Percentiles rank a stretch among this genome's conserved stretches.
phyloP scores from a whole-genome alignment of 2,888 invertebrate species.

The Microplitis deprimator region DNA sequence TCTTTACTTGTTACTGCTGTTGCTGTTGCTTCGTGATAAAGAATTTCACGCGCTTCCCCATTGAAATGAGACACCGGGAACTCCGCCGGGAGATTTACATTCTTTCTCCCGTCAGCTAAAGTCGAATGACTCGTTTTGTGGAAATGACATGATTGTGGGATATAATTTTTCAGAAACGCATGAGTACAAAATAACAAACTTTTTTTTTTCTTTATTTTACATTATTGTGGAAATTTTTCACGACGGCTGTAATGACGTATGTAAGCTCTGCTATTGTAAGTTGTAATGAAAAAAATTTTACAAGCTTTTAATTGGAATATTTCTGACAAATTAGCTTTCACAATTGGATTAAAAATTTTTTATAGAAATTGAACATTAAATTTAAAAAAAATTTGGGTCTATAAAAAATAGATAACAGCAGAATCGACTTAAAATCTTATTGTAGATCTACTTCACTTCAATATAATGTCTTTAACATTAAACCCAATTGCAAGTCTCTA shows the following conservation, averaged over 20 bases:
- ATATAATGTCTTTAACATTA: not conserved
- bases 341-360: not conserved
- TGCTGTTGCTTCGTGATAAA: slow-evolving; percentile 41
- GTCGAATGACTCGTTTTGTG: slow-evolving; percentile 4
- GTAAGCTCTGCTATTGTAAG: not conserved
- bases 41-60: slow-evolving; percentile 36
- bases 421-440: not conserved
- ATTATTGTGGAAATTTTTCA: not conserved
- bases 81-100: slow-evolving; percentile 18
- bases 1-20: slow-evolving; percentile 32
- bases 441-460: not conserved
- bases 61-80: slow-evolving; percentile 10
- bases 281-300: not conserved
- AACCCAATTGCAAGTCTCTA: not conserved
- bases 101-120: slow-evolving; percentile 16
- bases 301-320: not conserved
- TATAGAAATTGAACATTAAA: not conserved
- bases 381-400: too few species aligned
- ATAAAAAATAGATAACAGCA: too few species aligned
- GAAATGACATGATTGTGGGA: slow-evolving; percentile 13
- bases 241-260: not conserved
- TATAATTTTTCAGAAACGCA: not conserved
- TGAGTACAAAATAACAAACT: not conserved
- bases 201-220: not conserved
- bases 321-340: not conserved